phyloP scores from a whole-genome alignment of 2,888 invertebrate genomes.

The Cataglyphis cursor region DNA sequence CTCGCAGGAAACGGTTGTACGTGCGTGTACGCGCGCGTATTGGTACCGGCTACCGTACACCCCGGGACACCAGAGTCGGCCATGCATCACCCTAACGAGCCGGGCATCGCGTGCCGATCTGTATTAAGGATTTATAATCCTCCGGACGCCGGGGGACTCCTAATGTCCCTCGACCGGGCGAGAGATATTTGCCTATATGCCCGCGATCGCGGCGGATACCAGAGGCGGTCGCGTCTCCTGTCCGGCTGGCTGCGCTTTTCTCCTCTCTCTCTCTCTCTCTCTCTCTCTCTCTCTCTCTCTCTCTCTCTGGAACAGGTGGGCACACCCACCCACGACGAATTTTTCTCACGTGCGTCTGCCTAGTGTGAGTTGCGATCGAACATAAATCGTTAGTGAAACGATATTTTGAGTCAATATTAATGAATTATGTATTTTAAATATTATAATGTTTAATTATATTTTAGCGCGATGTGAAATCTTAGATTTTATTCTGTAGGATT shows the following conservation, averaged over 20 bases:
- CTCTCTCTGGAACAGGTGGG: slow-evolving; percentile 58
- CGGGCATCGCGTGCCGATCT: slow-evolving; percentile 87
- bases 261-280: not conserved
- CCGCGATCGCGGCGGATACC: slow-evolving; percentile 58
- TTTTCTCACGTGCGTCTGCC: slow-evolving; percentile 30
- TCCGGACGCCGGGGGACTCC: slow-evolving; percentile 78
- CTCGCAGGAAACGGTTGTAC: slow-evolving; percentile 74
- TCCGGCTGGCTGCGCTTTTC: not conserved
- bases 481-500: not conserved
- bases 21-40: slow-evolving; percentile 68
- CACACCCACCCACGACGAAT: slow-evolving; percentile 76
- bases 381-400: slow-evolving; percentile 14
- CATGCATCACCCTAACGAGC: slow-evolving; percentile 86
- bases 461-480: not conserved
- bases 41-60: slow-evolving; percentile 85
- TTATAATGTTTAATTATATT: not conserved
- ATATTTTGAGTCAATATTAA: not conserved
- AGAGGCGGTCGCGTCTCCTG: not conserved
- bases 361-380: slow-evolving; percentile 21
- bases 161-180: slow-evolving; percentile 78
- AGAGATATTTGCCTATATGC: slow-evolving; percentile 74
- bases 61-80: slow-evolving; percentile 84
- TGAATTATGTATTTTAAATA: not conserved
- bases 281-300: too few species aligned
- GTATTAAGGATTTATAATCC: slow-evolving; percentile 86